Evolutionary conservation across 2,113 vertebrate species (phyloP).

Genomic region (Silurus glanis): DNA sequence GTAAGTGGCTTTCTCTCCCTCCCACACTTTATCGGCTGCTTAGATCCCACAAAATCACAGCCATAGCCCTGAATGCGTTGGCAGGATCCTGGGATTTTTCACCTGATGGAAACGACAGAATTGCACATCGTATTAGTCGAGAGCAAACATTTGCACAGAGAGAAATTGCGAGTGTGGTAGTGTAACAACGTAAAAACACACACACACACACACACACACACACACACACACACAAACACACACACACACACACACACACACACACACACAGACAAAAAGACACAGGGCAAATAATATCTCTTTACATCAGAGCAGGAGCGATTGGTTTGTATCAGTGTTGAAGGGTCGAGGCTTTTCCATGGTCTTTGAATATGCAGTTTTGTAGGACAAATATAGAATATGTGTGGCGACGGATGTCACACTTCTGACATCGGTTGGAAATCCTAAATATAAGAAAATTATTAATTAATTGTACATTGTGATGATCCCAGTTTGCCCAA

Average conservation of each 20-base stretch:
- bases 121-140: slow-evolving; percentile 60
- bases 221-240: slow-evolving; percentile 62
- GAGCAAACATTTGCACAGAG: slow-evolving; percentile 71
- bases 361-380: neutral
- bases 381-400: neutral
- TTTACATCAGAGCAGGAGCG: slow-evolving; percentile 46
- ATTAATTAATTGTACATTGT: neutral
- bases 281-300: slow-evolving; percentile 62
- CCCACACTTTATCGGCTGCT: slow-evolving; percentile 57
- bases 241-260: slow-evolving; percentile 62
- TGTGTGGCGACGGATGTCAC: slow-evolving; percentile 82
- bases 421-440: slow-evolving; percentile 84
- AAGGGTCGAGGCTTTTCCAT: slow-evolving; percentile 18
- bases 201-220: slow-evolving; percentile 62
- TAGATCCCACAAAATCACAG: slow-evolving; percentile 16
- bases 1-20: slow-evolving; percentile 44
- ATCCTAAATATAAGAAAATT: slow-evolving; percentile 82
- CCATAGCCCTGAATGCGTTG: slow-evolving; percentile 55
- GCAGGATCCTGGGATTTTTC: slow-evolving; percentile 57
- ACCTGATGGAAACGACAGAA: slow-evolving; percentile 63
- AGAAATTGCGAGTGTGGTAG: slow-evolving; percentile 60
- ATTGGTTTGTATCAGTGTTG: slow-evolving; percentile 32
- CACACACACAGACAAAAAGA: slow-evolving; percentile 59
- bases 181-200: slow-evolving; percentile 52
- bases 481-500: neutral